Evolutionary conservation across 1,140 invertebrate species (phyloP), one percentile per base, ranked within the genome.

Genomic region (Gryllus bimaculatus): DNA sequence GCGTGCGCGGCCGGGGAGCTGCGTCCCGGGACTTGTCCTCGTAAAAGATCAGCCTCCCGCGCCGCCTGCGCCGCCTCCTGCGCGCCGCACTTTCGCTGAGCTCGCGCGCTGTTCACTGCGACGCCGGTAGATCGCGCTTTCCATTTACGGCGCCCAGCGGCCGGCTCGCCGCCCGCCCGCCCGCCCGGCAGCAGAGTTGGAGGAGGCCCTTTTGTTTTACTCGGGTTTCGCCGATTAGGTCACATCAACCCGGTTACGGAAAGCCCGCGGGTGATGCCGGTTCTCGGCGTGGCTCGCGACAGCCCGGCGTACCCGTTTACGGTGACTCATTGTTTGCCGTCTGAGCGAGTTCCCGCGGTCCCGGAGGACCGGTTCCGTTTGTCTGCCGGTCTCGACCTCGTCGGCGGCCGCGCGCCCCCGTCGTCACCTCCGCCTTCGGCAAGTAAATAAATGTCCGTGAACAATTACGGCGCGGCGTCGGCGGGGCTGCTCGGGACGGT

Each of bases 371-470:
- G 26, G 26, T 39, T 39, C 26, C 26, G 26, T 39, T 39, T 39
- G 26, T 39, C 26, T 39, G 26, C 26, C 26, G 26, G 26, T 39
- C 26, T 39, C 26, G 26, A 39, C 26, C 26, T 39, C 26, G 26
- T 39, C 26, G 1, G 1, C 26, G 26, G 26, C 26, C 54, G 10
- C 18, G 54, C 54, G 26, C 54, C 54, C 10, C 54, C 54, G 54
- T 18, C 54, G 54, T 7, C 18, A 18, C 54, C 10, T 66, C 54
- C 10, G 54, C 18, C 54, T 15, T 66, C 54, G 54, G 54, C 10
- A 18, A 66, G 54, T 66, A 66, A 66, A 66, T 66, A 66, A 66
- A 66, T 66, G 54, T 66, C 54, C 54, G 54, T 66, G 54, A 66
- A 66, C 54, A 66, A 66, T 66, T 66, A 66, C 54, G 54, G 54